Evolutionary conservation across 2,113 vertebrate species (phyloP), one percentile per base, ranked within the genome.

Genomic region (Bubo scandiacus): DNA sequence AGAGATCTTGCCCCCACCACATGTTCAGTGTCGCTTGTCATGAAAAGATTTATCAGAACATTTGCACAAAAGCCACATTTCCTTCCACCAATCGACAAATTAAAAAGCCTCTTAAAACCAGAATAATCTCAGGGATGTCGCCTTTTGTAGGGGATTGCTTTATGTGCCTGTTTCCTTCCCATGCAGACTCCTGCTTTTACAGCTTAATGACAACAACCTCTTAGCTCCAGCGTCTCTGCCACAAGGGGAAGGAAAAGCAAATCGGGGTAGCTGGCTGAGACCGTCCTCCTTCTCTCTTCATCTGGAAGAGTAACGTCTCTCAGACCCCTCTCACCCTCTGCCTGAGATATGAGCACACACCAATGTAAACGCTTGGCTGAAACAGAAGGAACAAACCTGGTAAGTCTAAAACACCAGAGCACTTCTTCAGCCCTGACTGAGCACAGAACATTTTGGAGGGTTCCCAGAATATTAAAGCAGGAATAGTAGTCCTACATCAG

Each of bases 31-130:
- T 61, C 5, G 2, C 86, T 36, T 23, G 14, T n/a, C 66, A 61
- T 27, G n/a, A 49, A 51, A 51, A 51, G 36, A 62, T 89, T 86
- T 70, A 75, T 38, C 84, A 52, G 67, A 91, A 82, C 70, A 61
- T 58, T 57, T 16, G n/a, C 79, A 80, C 78, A 88, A 89, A 91
- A 82, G 22, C 32, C 10, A 8, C 2, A 1, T 51, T 80, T 88
- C 58, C 66, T 89, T 94, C 86, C 62, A 26, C 77, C 2, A 2
- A 40, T 0, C 0, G 21, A 47, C 70, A 88, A 87, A 95, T 88
- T 66, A 85, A 92, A 95, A 94, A 85, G 38, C 27, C 86, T 81
- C 84, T 92, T 95, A 80, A 92, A 91, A 7, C 22, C 80, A 77
- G 85, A 70, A 93, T 54, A 40, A 78, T 62, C 90, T 71, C 55